A percentile compares a stretch with the other conserved stretches of the same genome.
Conservation (phyloP, 2,888 invertebrate genomes). For the Volucella zonaria region DNA sequence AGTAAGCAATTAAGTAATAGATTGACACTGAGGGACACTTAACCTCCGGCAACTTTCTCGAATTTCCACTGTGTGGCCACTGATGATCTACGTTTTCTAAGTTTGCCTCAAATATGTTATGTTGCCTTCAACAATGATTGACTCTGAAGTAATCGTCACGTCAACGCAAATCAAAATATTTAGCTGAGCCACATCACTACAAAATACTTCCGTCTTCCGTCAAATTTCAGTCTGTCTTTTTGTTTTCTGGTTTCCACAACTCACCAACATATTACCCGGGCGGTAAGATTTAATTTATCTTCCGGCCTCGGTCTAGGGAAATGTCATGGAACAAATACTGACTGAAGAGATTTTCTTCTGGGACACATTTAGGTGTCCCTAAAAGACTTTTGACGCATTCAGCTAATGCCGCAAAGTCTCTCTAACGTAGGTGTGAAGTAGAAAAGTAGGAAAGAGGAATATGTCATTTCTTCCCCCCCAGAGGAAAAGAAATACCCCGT, state of each 20-base stretch:
- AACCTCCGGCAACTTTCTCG: too few species aligned
- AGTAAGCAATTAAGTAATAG: too few species aligned
- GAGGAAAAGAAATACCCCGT: background rate
- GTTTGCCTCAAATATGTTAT: too few species aligned
- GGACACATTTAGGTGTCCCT: constrained; percentile 43
- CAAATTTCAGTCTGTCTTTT: constrained; percentile 30
- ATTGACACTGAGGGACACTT: too few species aligned
- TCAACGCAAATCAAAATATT: constrained; percentile 64
- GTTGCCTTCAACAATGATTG: constrained; percentile 3
- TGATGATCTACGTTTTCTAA: too few species aligned
- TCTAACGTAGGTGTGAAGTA: constrained; percentile 37
- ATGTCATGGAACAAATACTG: constrained; percentile 13
- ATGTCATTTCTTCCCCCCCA: background rate
- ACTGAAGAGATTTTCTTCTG: constrained; percentile 15
- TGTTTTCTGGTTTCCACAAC: background rate
- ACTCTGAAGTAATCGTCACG: constrained; percentile 30
- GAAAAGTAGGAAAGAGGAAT: background rate
- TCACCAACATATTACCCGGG: constrained; percentile 62
- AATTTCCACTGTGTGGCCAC: too few species aligned
- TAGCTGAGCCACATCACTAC: constrained; percentile 22
- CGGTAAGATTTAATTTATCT: constrained; percentile 60
- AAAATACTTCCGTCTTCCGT: constrained; percentile 39
- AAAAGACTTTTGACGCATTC: constrained; percentile 64
- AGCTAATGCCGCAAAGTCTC: constrained; percentile 8
- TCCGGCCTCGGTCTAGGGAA: constrained; percentile 29